phyloP scores from a whole-genome alignment of 2,113 vertebrate species.

The Bufo gargarizans region DNA sequence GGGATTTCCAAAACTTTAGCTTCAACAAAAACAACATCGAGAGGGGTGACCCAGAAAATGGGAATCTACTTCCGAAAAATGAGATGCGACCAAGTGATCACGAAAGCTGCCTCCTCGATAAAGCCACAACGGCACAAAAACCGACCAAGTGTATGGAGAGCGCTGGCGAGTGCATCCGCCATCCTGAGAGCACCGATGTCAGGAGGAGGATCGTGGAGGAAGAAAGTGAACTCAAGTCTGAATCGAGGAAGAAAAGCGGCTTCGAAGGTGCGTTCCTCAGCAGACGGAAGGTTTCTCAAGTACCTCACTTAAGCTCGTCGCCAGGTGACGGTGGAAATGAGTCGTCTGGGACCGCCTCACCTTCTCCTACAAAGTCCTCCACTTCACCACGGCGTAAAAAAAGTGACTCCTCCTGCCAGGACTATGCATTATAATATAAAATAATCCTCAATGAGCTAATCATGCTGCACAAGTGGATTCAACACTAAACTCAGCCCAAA shows the following conservation, averaged over 20 bases:
- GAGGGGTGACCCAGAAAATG: conserved; percentile 67
- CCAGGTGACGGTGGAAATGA: conserved; percentile 86
- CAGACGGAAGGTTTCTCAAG: conserved; percentile 80
- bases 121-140: conserved; percentile 72
- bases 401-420: conserved; percentile 79
- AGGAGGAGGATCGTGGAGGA: conserved; percentile 78
- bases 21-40: conserved; percentile 80
- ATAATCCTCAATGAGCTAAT: background rate
- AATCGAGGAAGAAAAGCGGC: conserved; percentile 80
- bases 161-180: conserved; percentile 67
- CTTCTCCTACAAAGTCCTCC: conserved; percentile 86
- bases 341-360: conserved; percentile 82
- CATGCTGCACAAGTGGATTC: background rate
- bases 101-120: conserved; percentile 72
- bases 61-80: conserved; percentile 61
- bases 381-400: conserved; percentile 90
- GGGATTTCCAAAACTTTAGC: conserved; percentile 89
- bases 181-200: conserved; percentile 77
- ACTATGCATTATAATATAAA: conserved; percentile 77
- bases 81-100: conserved; percentile 73
- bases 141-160: conserved; percentile 68
- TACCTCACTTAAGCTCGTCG: conserved; percentile 78
- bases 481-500: background rate
- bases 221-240: conserved; percentile 74
- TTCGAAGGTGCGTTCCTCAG: conserved; percentile 87